A percentile compares a stretch with the other conserved stretches of the same genome.
phyloP scores from a whole-genome alignment of 2,113 vertebrate genomes.

The Sinocyclocheilus maitianheensis region DNA sequence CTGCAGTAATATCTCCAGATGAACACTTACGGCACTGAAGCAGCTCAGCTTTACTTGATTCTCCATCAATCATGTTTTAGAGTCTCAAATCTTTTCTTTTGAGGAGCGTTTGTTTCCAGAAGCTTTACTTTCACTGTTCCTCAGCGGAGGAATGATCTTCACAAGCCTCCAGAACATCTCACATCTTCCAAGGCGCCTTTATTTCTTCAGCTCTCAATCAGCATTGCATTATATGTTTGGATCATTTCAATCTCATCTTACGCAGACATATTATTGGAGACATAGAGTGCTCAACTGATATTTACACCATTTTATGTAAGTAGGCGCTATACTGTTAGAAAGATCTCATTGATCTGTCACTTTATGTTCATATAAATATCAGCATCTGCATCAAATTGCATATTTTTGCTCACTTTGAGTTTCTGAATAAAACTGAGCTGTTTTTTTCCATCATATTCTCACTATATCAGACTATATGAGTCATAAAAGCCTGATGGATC shows the following conservation, averaged over 20 bases:
- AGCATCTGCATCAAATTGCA: neutral
- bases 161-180: no score
- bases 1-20: no score
- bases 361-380: neutral
- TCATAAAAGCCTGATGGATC: neutral
- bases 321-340: neutral
- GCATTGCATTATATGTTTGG: neutral
- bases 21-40: neutral
- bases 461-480: neutral
- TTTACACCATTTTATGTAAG: neutral
- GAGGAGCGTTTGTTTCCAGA: no score
- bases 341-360: neutral
- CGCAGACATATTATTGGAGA: neutral
- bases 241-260: neutral
- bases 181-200: no score
- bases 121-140: no score
- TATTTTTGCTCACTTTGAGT: neutral
- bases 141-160: no score
- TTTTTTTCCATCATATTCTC: neutral
- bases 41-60: neutral
- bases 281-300: neutral
- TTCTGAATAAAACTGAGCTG: neutral
- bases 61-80: neutral
- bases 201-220: neutral
- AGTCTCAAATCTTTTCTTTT: neutral